Base-by-base conservation (phyloP, 2,797 vertebrate species). In the Cheirogaleus major region DNA sequence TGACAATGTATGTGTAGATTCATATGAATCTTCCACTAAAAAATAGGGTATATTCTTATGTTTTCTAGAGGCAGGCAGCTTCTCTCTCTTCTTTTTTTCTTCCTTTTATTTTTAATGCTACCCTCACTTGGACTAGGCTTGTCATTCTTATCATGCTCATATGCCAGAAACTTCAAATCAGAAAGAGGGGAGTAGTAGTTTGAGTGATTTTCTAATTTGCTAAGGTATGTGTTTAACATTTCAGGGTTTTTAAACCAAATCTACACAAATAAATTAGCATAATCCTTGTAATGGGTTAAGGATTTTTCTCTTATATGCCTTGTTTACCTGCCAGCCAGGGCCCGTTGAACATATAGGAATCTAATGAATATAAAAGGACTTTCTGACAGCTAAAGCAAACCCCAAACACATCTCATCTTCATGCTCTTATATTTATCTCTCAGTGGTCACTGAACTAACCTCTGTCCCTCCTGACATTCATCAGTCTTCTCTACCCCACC, bases 161-260 rank as follows among this genome's bases (percentile, higher is more conserved):
- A 65, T 87, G 88, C 32, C 52, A 85, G 48, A 95, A 88, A 92
- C 84, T 79, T 93, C 30, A 86, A 83, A 73, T 73, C 61, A 92
- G 48, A 95, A 83, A 96, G 65, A 85, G 8, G 7, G 14, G 45
- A 88, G 52, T 45, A 45, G 38, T 95, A 8, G 5, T 45, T 86
- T 23, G 65, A 95, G 45, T 88, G 32, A 52, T 72, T 76, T 91
- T 92, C 52, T 89, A 94, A 91, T 92, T 93, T 85, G 92, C 88
- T 48, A 88, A 96, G 35, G 27, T 87, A 70, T 61, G 14, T 90
- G 10, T 75, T 63, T 97, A 95, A 93, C 11, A 93, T 18, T 73
- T 83, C 50, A 41, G 38, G 11, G 12, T 90, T 92, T 85, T 93
- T 43, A 41, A 95, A 87, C 27, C 32, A 97, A 91, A 93, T 91